Evolutionary conservation across 2,113 vertebrate genomes (phyloP).

Genomic region (Crotalus horridus): DNA sequence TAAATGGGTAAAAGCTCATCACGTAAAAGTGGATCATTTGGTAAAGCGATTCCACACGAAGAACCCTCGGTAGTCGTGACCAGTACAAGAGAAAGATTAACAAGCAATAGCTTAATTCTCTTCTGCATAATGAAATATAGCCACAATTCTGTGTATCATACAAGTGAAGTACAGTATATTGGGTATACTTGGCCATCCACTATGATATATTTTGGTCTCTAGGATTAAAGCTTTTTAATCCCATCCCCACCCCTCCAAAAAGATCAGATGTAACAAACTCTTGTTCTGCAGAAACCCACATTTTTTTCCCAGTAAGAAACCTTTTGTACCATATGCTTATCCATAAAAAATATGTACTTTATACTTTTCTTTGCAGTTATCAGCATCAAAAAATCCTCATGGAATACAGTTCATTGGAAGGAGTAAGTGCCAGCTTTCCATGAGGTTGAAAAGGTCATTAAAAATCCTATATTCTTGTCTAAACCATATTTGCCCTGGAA

Average conservation of each 20-base stretch:
- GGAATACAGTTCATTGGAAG: conserved; percentile 24
- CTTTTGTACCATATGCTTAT: not conserved
- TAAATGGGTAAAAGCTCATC: too few species aligned
- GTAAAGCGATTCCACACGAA: too few species aligned
- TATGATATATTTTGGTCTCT: conserved; percentile 7
- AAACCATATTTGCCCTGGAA: conserved; percentile 58
- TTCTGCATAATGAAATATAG: not conserved
- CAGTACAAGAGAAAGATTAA: too few species aligned
- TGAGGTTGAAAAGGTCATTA: conserved; percentile 53
- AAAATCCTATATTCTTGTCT: conserved; percentile 41
- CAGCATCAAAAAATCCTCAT: conserved; percentile 58
- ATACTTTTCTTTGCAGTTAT: conserved; percentile 25
- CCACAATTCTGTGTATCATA: not conserved
- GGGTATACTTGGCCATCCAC: conserved; percentile 10
- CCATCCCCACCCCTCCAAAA: not conserved
- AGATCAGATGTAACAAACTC: not conserved
- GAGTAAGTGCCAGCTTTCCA: conserved; percentile 45
- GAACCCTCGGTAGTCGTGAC: too few species aligned
- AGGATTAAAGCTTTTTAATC: not conserved
- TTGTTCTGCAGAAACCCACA: not conserved
- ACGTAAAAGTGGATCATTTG: too few species aligned
- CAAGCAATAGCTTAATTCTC: not conserved
- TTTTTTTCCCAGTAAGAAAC: not conserved
- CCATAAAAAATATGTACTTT: not conserved
- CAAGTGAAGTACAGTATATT: not conserved